Base-by-base conservation (phyloP, 2,113 vertebrate species). In the Actenoides hombroni region DNA sequence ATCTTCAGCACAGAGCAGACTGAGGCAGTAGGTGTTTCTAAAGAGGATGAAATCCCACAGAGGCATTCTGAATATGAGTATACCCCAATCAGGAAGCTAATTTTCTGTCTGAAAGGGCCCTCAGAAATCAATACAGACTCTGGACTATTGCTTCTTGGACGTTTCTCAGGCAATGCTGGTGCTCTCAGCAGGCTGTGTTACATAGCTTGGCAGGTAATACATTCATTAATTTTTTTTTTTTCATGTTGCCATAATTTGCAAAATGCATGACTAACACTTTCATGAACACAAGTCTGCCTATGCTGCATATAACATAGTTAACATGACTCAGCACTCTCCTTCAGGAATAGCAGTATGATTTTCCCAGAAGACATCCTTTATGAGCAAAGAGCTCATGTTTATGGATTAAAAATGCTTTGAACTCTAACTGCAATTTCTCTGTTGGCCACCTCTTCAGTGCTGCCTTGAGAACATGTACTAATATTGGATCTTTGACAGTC, bases 381-480 rank as follows among this genome's bases (percentile, higher is more conserved):
- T 39, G 31, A 91, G 87, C 51, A 95, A 94, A 92, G 88, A 97
- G 95, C 73, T 97, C 96, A 94, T 97, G 87, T 94, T 96, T 96
- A 97, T 94, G 95, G 86, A 78, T 97, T 93, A 77, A 91, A 86
- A 97, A 86, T 21, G 40, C 94, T 90, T 97, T 98, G 96, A 96
- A 96, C 94, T 97, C 59, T 10, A 96, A 78, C 67, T 51, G 60
- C 81, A 86, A 39, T 94, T 92, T 94, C 35, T 86, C 78, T 90
- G 91, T 57, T 94, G 81, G 85, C 96, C 96, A 97, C 83, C 57
- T 51, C 77, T 64, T 90, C 83, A 56, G 65, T 64, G 63, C 49
- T 83, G 65, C 93, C 88, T 95, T 95, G 89, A 97, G 95, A 85
- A 94, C 15, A 16, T 33, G 42, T 21, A 86, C 56, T 91, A 90